Evolutionary conservation across 2,113 vertebrate species (phyloP).

Genomic region (Saccopteryx leptura): DNA sequence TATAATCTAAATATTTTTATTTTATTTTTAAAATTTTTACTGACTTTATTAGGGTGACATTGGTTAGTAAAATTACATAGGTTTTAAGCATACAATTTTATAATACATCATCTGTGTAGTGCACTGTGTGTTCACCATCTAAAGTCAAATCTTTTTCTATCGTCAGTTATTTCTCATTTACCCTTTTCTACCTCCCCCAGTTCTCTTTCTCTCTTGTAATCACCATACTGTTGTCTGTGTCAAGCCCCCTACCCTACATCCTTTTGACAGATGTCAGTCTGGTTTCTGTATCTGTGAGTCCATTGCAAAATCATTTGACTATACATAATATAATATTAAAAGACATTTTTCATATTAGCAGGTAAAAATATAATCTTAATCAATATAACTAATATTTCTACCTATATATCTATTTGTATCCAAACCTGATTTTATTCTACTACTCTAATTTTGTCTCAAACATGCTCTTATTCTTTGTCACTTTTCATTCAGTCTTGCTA

Average conservation of each 20-base stretch:
- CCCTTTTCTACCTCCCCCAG: neutral
- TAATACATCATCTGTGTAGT: neutral
- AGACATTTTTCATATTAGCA: neutral
- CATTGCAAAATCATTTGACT: neutral
- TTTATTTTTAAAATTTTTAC: neutral
- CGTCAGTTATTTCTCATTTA: neutral
- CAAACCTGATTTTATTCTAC: neutral
- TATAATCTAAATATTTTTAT: neutral
- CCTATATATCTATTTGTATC: neutral
- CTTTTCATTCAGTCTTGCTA: neutral
- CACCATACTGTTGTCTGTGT: neutral
- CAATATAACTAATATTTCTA: neutral
- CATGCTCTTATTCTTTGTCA: neutral
- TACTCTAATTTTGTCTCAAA: neutral
- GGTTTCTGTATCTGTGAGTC: neutral
- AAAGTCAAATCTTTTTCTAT: neutral
- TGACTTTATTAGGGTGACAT: neutral
- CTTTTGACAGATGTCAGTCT: neutral
- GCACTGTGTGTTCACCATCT: neutral
- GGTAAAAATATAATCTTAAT: constrained; percentile 30
- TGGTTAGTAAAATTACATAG: neutral
- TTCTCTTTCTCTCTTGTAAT: neutral
- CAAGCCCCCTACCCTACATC: neutral
- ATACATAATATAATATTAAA: neutral
- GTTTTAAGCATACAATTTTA: neutral